Evolutionary conservation across 2,888 invertebrate genomes (phyloP).

Genomic region (Autographa pulchrina): DNA sequence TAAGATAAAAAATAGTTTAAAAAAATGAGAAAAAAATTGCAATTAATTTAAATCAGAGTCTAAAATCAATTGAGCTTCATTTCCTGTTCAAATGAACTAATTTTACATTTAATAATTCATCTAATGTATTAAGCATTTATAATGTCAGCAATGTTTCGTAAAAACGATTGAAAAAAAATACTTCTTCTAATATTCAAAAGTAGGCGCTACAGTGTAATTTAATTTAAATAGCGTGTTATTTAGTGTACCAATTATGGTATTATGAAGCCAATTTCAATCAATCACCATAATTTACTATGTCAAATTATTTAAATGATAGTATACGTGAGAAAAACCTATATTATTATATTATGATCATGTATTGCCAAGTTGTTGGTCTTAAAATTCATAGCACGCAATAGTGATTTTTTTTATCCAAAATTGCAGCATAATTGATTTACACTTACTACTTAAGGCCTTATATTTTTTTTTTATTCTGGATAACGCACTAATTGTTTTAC

Average conservation of each 20-base stretch:
- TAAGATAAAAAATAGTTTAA: too few relatives aligned
- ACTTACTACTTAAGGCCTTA: too few relatives aligned
- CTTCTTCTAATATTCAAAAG: background rate
- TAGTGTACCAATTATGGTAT: background rate
- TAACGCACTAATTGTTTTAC: too few relatives aligned
- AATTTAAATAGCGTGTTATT: constrained; percentile 4
- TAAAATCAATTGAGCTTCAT: too few relatives aligned
- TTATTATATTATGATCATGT: background rate
- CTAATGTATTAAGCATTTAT: too few relatives aligned
- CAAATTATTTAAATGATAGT: background rate
- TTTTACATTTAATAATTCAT: background rate
- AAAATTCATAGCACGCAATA: background rate
- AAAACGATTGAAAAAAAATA: background rate
- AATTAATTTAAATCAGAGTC: too few relatives aligned
- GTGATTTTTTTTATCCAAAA: background rate
- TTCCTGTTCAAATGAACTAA: background rate
- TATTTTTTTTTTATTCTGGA: background rate
- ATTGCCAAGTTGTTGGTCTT: background rate
- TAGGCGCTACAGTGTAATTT: background rate
- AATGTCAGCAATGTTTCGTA: background rate
- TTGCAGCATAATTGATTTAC: too few relatives aligned
- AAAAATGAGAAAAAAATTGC: too few relatives aligned
- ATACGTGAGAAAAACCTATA: too few relatives aligned
- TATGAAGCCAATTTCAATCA: background rate
- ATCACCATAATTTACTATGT: background rate